Evolutionary conservation across 1,140 invertebrate genomes (phyloP), one percentile per base, ranked within the genome.

Genomic region (Probaryconus sp.): DNA sequence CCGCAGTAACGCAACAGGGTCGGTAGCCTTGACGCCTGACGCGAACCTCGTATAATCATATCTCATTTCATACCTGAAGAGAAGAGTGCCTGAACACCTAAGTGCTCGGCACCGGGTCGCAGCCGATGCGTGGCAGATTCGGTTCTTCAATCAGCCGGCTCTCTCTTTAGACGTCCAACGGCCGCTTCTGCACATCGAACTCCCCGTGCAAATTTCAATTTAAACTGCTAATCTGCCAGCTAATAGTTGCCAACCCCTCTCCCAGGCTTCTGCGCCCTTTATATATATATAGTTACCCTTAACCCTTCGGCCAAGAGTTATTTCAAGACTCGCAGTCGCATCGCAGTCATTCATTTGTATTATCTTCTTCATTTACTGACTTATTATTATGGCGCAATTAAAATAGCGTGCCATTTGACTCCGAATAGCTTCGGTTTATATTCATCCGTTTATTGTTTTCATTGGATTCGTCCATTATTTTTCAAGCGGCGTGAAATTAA

Each of bases 131-230:
- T 86, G 78, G 80, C 80, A 85, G 84, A 87, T 86, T 88, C 74
- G 83, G 85, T 82, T 85, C 83, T 86, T 79, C 81, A 85, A 87
- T 78, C 77, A 60, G 63, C 71, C 60, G 61, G 35, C 63, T 60
- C 50, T 50, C 50, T 65, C 80, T 83, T 84, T 77, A 79, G 81
- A 78, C 76, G 76, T 65, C 38, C 45, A 38, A 68, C 55, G 63
- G 70, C 76, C 55, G 74, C 81, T 35, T 35, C 35, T 77, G 82
- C 81, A 79, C 82, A 83, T 81, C 85, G 81, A 86, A 87, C 85
- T 86, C 82, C 83, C 87, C 85, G 85, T 87, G 87, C 85, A 88
- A 88, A 87, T 87, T 87, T 87, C 87, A 86, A 87, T 87, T 88
- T 87, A 85, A 87, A 86, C 87, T 86, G 85, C 85, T 88, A 88